Conservation (phyloP, 2,113 vertebrate genomes). For the Pao palembangensis region DNA sequence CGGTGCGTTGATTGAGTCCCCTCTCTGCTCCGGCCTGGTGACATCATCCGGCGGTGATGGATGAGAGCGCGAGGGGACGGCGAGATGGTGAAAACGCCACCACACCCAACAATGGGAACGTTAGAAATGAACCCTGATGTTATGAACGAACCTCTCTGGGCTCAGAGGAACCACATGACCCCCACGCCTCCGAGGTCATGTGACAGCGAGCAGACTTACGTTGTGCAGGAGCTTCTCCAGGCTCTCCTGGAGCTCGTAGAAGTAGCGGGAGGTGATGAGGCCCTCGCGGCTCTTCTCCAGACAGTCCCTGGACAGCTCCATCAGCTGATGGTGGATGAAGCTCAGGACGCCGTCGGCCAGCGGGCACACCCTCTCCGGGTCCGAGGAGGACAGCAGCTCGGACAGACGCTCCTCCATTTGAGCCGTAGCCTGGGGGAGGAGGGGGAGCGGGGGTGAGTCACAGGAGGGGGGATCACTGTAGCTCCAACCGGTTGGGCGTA, state of each 20-base stretch:
- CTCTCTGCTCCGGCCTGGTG: too few species aligned
- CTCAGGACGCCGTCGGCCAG: slow-evolving; percentile 92
- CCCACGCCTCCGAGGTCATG: too few species aligned
- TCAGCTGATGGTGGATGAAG: slow-evolving; percentile 97
- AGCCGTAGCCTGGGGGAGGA: slow-evolving; percentile 82
- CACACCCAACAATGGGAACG: too few species aligned
- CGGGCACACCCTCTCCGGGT: slow-evolving; percentile 84
- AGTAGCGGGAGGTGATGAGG: slow-evolving; percentile 94
- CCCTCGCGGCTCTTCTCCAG: slow-evolving; percentile 90
- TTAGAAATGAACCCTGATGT: too few species aligned
- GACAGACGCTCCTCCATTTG: slow-evolving; percentile 96
- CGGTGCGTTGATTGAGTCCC: too few species aligned
- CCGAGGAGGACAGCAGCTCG: slow-evolving; percentile 85
- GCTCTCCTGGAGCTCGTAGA: slow-evolving; percentile 97
- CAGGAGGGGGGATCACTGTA: neutral
- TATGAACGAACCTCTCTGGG: too few species aligned
- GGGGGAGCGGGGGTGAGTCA: slow-evolving; percentile 32
- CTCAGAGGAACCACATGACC: too few species aligned
- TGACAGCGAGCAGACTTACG: slow-evolving; percentile 75
- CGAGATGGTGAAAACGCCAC: too few species aligned
- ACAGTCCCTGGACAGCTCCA: slow-evolving; percentile 93
- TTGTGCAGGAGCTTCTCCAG: slow-evolving; percentile 96
- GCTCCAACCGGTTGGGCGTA: too few species aligned
- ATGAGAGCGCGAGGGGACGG: too few species aligned
- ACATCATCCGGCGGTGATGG: too few species aligned